Conservation (phyloP, 2,797 vertebrate genomes). For the Thaleichthys pacificus region DNA sequence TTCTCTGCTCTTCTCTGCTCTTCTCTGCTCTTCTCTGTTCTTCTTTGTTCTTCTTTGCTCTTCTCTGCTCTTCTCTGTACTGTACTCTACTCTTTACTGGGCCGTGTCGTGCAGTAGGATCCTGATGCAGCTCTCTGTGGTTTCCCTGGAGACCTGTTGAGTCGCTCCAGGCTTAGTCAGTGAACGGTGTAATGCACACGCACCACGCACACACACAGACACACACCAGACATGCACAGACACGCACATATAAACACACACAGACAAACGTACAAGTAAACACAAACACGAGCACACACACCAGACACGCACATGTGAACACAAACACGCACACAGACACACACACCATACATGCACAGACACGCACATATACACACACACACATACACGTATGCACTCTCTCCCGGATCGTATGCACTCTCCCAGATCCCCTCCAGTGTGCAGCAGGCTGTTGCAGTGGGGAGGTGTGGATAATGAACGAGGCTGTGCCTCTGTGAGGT, state of each 20-base stretch:
- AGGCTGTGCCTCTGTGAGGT: neutral
- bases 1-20: neutral
- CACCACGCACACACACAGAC: neutral
- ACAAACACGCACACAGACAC: neutral
- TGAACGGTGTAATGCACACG: too few relatives aligned
- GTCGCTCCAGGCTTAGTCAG: neutral
- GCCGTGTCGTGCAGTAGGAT: neutral
- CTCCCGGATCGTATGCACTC: too few relatives aligned
- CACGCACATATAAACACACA: neutral
- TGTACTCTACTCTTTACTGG: neutral
- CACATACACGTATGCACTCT: neutral
- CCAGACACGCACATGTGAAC: neutral
- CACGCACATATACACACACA: neutral
- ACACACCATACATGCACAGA: neutral
- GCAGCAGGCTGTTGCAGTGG: neutral
- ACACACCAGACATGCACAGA: neutral
- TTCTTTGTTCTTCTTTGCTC: neutral
- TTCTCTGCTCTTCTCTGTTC: neutral
- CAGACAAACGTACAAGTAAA: neutral
- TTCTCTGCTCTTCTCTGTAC: neutral
- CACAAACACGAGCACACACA: neutral
- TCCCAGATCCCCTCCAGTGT: slow-evolving; percentile 4
- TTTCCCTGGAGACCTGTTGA: slow-evolving; percentile 1
- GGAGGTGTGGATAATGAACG: neutral
- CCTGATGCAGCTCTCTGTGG: too few relatives aligned